A percentile compares a stretch with the other conserved stretches of the same genome.
Conservation (phyloP, 1,140 invertebrate species). For the Calliopsis andreniformis region DNA sequence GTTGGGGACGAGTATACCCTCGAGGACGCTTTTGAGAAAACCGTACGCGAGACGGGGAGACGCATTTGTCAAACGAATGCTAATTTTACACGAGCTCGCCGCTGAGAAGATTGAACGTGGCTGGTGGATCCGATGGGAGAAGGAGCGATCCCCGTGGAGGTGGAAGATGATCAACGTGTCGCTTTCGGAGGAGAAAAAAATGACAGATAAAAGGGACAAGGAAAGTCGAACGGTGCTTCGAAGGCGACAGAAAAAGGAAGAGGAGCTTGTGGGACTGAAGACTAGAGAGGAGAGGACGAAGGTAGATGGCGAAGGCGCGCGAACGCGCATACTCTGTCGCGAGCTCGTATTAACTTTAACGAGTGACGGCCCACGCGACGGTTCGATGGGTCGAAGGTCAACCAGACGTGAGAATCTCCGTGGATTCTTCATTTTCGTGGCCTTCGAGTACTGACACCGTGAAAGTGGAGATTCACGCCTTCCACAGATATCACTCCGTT, state of each 20-base stretch:
- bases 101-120: constrained; percentile 13
- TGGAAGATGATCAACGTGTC: not conserved
- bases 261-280: not conserved
- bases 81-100: constrained; percentile 11
- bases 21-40: not conserved
- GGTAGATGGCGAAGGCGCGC: constrained; percentile 5
- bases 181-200: not conserved
- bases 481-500: constrained; percentile 20
- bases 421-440: constrained; percentile 65
- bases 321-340: constrained; percentile 57
- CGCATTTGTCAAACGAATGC: constrained; percentile 32
- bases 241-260: not conserved
- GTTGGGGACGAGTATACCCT: constrained; percentile 22
- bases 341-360: constrained; percentile 71
- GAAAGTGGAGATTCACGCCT: constrained; percentile 54
- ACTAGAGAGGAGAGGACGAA: not conserved
- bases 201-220: constrained; percentile 1
- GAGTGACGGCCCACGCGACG: constrained; percentile 74
- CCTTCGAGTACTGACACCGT: constrained; percentile 44
- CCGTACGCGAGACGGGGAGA: not conserved
- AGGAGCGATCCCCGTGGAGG: constrained; percentile 17
- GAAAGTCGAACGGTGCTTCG: not conserved
- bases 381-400: constrained; percentile 70
- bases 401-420: constrained; percentile 73
- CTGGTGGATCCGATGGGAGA: constrained; percentile 36